phyloP scores from a whole-genome alignment of 1,140 invertebrate species.

The Drosophila micromelanica region DNA sequence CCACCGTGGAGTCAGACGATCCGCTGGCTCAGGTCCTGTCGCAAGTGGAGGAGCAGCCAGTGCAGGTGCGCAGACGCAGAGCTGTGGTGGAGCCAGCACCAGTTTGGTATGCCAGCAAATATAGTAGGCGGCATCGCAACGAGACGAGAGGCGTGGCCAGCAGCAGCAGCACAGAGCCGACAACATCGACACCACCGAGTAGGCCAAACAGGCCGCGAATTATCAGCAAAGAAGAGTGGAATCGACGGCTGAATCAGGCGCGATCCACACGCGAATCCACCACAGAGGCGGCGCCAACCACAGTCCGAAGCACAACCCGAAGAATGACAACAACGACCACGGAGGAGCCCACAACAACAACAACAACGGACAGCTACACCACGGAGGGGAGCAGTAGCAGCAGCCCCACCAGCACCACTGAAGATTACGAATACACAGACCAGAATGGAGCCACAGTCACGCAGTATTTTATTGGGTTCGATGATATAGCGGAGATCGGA shows the following conservation, averaged over 20 bases:
- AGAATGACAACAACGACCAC: slow-evolving; percentile 24
- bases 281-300: slow-evolving; percentile 10
- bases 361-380: slow-evolving; percentile 40
- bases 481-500: slow-evolving; percentile 50
- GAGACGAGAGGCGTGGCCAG: neutral
- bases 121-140: slow-evolving; percentile 62
- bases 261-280: slow-evolving; percentile 7
- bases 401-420: slow-evolving; percentile 22
- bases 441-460: slow-evolving; percentile 30
- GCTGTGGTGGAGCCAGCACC: slow-evolving; percentile 27
- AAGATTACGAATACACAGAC: slow-evolving; percentile 35
- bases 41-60: slow-evolving; percentile 46
- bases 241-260: slow-evolving; percentile 9
- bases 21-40: slow-evolving; percentile 53
- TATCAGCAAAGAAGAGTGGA: slow-evolving; percentile 58
- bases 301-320: slow-evolving; percentile 9
- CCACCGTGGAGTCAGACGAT: slow-evolving; percentile 53
- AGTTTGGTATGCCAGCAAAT: slow-evolving; percentile 47
- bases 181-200: slow-evolving; percentile 8
- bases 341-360: slow-evolving; percentile 23
- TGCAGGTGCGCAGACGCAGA: slow-evolving; percentile 20
- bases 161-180: neutral
- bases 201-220: slow-evolving; percentile 19
- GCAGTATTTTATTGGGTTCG: slow-evolving; percentile 45
- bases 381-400: slow-evolving; percentile 26